Evolutionary conservation across 2,113 vertebrate genomes (phyloP).

Genomic region (Cavia porcellus): DNA sequence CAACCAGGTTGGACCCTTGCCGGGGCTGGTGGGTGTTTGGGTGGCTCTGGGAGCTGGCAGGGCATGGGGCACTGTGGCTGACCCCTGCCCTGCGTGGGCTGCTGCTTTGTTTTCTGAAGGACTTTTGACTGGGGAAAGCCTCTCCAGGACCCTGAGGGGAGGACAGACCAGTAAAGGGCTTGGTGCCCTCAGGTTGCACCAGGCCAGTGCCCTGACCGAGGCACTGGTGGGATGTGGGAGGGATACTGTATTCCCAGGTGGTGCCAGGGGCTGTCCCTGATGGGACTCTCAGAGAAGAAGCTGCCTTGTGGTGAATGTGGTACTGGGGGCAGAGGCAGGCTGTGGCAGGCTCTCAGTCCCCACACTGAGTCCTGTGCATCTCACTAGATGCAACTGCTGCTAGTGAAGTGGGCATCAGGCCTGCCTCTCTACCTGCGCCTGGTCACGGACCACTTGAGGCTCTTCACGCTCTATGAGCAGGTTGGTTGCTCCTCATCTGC

Average conservation of each 20-base stretch:
- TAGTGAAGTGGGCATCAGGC: constrained; percentile 91
- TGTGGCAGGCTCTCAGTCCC: neutral
- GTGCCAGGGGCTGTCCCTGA: too few relatives aligned
- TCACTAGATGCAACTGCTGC: constrained; percentile 90
- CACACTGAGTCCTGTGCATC: neutral
- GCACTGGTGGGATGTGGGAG: neutral
- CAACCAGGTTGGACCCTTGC: constrained; percentile 91
- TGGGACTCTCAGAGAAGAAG: neutral
- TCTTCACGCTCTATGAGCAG: constrained; percentile 92
- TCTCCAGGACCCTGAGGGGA: neutral
- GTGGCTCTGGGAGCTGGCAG: neutral
- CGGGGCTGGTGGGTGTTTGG: neutral
- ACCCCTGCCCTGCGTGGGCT: neutral
- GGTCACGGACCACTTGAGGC: constrained; percentile 93
- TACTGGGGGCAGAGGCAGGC: neutral
- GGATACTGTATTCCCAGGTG: neutral
- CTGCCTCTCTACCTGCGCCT: constrained; percentile 92
- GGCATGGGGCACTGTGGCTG: neutral
- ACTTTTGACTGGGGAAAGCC: neutral
- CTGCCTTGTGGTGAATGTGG: neutral
- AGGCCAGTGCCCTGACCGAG: fast-evolving
- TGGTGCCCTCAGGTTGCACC: neutral
- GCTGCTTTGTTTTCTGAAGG: neutral
- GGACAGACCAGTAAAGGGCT: neutral
- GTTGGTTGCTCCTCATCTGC: constrained; percentile 76